These are phyloP conservation scores for Spheniscus humboldti DNA, from an alignment of 2,797 vertebrate species.

Conservation along the genomic window DNA sequence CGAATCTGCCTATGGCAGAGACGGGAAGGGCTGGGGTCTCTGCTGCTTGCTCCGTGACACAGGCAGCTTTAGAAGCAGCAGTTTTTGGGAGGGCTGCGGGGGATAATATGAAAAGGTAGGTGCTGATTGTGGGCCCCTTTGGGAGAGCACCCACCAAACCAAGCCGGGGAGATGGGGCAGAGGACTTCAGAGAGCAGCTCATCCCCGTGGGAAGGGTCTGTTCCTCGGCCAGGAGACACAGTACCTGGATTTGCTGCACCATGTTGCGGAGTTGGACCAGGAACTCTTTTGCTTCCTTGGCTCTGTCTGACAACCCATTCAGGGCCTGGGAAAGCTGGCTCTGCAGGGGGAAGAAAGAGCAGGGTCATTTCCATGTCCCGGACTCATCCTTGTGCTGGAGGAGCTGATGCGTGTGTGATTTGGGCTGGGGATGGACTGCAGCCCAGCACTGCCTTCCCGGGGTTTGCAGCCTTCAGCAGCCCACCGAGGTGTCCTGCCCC, in stretches of 20 bases:
- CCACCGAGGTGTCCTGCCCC: not conserved
- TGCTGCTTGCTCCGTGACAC: not conserved
- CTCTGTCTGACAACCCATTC: slow-evolving; percentile 92
- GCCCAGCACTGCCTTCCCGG: not conserved
- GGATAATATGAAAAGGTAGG: not conserved
- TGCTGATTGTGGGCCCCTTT: not conserved
- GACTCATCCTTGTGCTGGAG: not conserved
- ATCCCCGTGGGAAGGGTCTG: not conserved
- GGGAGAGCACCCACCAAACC: not conserved
- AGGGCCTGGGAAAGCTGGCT: slow-evolving; percentile 96
- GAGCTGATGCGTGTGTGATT: fast-evolving
- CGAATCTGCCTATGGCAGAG: not conserved
- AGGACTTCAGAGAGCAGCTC: not conserved
- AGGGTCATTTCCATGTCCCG: not conserved
- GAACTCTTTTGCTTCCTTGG: slow-evolving; percentile 97
- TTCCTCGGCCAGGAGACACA: not conserved
- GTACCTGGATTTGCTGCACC: slow-evolving; percentile 98
- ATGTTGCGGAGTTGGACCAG: slow-evolving; percentile 95
- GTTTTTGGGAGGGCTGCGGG: not conserved
- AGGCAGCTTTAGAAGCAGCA: not conserved
- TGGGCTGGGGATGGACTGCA: not conserved
- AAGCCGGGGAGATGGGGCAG: not conserved
- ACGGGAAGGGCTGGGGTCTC: not conserved
- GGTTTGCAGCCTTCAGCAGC: not conserved
- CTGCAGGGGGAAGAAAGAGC: slow-evolving; percentile 66